Conservation (phyloP, 2,797 vertebrate species). For the Bufotes viridis region DNA sequence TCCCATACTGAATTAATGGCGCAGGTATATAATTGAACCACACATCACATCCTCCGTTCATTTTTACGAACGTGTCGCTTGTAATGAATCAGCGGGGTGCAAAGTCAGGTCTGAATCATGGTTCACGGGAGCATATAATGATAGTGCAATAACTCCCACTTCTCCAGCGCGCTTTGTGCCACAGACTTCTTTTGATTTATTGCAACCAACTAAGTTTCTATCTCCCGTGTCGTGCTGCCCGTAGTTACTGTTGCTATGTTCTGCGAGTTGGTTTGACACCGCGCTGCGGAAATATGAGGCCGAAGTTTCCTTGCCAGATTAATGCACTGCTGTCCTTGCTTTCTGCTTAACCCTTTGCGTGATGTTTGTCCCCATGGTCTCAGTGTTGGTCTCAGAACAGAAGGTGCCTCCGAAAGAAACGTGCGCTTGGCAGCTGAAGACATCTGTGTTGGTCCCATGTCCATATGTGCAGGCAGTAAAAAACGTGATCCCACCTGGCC, state of each 20-base stretch:
- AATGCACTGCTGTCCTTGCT: slow-evolving; percentile 22
- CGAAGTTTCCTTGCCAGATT: slow-evolving; percentile 40
- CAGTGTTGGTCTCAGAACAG: not conserved
- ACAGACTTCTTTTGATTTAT: slow-evolving; percentile 44
- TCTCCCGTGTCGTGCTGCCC: slow-evolving; percentile 49
- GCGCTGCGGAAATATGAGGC: slow-evolving; percentile 43
- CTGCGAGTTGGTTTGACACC: slow-evolving; percentile 34
- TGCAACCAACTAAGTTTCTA: slow-evolving; percentile 35
- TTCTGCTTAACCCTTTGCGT: slow-evolving; percentile 37
- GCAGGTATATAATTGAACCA: slow-evolving; percentile 42
- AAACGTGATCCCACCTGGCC: no score
- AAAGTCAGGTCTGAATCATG: slow-evolving; percentile 48
- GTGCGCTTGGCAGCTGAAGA: no score
- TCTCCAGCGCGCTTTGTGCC: slow-evolving; percentile 29
- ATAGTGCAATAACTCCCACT: slow-evolving; percentile 53
- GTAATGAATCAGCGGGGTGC: slow-evolving; percentile 49
- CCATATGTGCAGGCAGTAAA: no score
- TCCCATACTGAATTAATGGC: slow-evolving; percentile 23
- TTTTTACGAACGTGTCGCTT: slow-evolving; percentile 35
- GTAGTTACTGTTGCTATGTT: slow-evolving; percentile 60
- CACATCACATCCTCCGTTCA: slow-evolving; percentile 45
- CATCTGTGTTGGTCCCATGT: no score
- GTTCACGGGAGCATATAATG: slow-evolving; percentile 42
- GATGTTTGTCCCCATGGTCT: not conserved
- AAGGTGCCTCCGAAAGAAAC: not conserved